Base-by-base conservation (phyloP, 2,888 invertebrate genomes). In the Aricia artaxerxes region DNA sequence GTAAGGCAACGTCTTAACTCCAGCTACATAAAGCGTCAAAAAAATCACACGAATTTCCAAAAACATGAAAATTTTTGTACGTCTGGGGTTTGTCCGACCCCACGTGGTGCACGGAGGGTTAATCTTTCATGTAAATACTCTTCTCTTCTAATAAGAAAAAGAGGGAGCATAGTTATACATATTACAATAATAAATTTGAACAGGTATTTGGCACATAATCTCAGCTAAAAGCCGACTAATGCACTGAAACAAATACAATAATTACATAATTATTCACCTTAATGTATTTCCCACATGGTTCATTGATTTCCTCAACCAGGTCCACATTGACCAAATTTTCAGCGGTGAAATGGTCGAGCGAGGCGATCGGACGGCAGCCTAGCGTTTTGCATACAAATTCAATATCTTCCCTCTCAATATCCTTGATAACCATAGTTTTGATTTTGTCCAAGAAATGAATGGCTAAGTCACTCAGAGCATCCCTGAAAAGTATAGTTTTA, bases 401-500 rank as follows among this genome's bases (percentile, higher is more conserved):
- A 84, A 99, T 98, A 86, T 99, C 99, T 90, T 99, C 99, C 78
- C 99, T 96, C 91, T 99, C 99, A 80, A 99, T 96, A 88, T 99
- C 99, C 91, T 99, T 99, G 78, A 99, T 96, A 1, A 99, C 99
- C 97, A 99, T 97, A 79, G 99, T 98, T 91, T 99, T 99, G 90
- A 99, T 98, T 95, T 99, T 99, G 88, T 99, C 99, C 84, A 99
- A 95, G 94, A 99, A 99, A 90, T 99, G 99, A 84, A 99, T 95
- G 1, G 99, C 99, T 86, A 99, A 94, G 91, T 99, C 99, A 83
- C 98, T 99, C 35, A 99, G 96, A 6, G 99, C 99, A 95, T 99
- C 99, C 84, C 99, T 97, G 88, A n/a, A 61, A 49, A 77, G 40
- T 35, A 69, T 44, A 79, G 60, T 49, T 24, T 49, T 24, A 24